Base-by-base conservation (phyloP, 2,113 vertebrate species). In the human (Homo sapiens) region DNA sequence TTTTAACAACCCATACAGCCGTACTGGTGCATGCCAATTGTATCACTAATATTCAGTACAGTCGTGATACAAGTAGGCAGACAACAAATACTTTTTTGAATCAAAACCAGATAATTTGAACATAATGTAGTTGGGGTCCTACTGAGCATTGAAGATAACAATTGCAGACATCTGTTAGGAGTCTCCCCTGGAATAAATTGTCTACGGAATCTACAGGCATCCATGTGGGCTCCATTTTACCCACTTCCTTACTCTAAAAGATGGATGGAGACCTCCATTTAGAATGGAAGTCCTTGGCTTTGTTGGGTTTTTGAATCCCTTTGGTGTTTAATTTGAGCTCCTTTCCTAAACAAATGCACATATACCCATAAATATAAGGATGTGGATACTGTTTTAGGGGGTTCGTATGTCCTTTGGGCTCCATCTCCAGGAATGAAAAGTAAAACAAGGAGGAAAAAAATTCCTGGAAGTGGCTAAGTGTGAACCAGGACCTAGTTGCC, bases 81-180 rank as follows among this genome's bases (percentile, higher is more conserved):
- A 18, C 27, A 66, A 66, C 72, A 52, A 45, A 30, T 70, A 6
- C 32, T 57, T 75, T 90, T 88, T 76, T 38, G 0, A 95, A 88
- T 89, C 95, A 27, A 96, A 94, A 86, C 23, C 70, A 84, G 80
- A 38, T 48, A 52, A 73, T 96, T 95, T 76, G 66, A 85, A 81
- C 40, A 35, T 57, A 70, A 70, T 43, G 12, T 43, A 68, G 38
- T 87, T 59, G 80, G 55, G 23, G 38, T 89, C 73, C 80, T 82
- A 85, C 0, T 64, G 66, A 89, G 20, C 87, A 89, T 6, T 17
- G 23, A 95, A 66, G 45, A 48, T 89, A 86, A 79, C 95, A 86
- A 82, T 78, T 78, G 25, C 6, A 68, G 87, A 86, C 35, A 82
- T 81, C 43, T 92, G 35, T 61, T 93, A 68, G 30, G 43, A 89